A percentile compares a stretch with the other conserved stretches of the same genome.
These are phyloP conservation scores for Diplolepis rosae DNA, from an alignment of 2,888 invertebrate genomes.

Conservation along the genomic window DNA sequence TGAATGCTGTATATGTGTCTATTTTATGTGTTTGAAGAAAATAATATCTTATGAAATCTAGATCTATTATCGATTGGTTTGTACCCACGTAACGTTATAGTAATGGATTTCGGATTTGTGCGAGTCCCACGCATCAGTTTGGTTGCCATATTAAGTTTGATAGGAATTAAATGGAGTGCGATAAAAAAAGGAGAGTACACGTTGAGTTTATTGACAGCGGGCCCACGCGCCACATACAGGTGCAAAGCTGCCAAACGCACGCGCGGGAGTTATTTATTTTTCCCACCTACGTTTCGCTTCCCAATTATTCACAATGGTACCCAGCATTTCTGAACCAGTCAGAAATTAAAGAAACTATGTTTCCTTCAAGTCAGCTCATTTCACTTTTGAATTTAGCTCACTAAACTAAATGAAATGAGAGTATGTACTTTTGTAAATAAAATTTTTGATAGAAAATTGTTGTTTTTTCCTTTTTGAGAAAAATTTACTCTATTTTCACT, in stretches of 20 bases:
- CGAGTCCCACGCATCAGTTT: constrained; percentile 29
- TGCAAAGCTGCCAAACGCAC: neutral
- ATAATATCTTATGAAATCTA: neutral
- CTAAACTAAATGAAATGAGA: no score
- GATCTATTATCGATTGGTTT: constrained; percentile 6
- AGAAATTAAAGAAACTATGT: neutral
- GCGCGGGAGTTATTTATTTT: neutral
- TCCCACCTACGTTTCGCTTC: neutral
- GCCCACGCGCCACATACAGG: constrained; percentile 47
- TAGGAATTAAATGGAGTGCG: neutral
- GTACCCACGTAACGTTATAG: neutral
- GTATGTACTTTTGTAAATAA: no score
- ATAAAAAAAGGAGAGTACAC: neutral
- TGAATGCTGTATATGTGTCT: no score
- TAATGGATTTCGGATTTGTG: constrained; percentile 36
- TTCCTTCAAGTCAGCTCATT: neutral
- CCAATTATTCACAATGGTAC: neutral
- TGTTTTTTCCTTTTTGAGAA: no score
- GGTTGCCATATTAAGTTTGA: neutral
- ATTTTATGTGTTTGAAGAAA: no score
- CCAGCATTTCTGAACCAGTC: neutral
- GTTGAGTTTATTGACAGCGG: constrained; percentile 49
- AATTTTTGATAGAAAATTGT: no score
- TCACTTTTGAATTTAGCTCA: neutral
- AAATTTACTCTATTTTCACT: no score